These are phyloP conservation scores for Acyrthosiphon pisum DNA, from an alignment of 1,140 invertebrate species.

Conservation along the genomic window DNA sequence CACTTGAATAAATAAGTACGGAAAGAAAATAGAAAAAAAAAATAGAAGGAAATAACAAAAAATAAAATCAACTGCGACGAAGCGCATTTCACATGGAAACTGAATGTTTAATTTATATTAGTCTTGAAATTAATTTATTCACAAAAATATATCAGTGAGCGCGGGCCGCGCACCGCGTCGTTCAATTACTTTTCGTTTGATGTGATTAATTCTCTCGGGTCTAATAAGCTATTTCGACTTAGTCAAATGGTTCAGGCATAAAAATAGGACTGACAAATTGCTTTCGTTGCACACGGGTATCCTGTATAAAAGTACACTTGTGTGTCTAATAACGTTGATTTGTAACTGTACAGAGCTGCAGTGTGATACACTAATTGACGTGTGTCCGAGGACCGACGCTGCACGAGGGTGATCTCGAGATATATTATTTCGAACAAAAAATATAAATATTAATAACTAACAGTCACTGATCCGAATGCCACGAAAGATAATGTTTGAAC, in stretches of 20 bases:
- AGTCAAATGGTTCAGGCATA: neutral
- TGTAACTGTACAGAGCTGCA: neutral
- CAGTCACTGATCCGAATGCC: neutral
- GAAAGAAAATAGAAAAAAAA: neutral
- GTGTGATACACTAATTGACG: constrained; percentile 22
- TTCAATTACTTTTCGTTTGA: constrained; percentile 26
- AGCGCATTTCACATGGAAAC: neutral
- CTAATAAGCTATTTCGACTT: constrained; percentile 28
- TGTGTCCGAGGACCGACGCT: neutral
- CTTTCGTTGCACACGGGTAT: neutral
- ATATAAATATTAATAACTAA: neutral
- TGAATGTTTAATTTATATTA: constrained; percentile 11
- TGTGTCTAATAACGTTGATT: constrained; percentile 44
- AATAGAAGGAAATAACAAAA: constrained; percentile 6
- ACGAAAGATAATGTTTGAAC: neutral
- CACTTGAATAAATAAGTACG: neutral
- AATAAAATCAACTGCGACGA: neutral
- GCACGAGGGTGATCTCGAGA: neutral
- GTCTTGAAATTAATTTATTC: constrained; percentile 2
- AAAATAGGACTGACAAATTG: constrained; percentile 49
- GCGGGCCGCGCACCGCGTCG: neutral
- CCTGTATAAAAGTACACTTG: neutral
- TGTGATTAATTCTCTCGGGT: constrained; percentile 25
- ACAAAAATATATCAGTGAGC: neutral
- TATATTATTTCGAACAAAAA: constrained; percentile 8